phyloP scores from a whole-genome alignment of 35 echinoderm and acorn worm genomes.

The Acanthaster planci region DNA sequence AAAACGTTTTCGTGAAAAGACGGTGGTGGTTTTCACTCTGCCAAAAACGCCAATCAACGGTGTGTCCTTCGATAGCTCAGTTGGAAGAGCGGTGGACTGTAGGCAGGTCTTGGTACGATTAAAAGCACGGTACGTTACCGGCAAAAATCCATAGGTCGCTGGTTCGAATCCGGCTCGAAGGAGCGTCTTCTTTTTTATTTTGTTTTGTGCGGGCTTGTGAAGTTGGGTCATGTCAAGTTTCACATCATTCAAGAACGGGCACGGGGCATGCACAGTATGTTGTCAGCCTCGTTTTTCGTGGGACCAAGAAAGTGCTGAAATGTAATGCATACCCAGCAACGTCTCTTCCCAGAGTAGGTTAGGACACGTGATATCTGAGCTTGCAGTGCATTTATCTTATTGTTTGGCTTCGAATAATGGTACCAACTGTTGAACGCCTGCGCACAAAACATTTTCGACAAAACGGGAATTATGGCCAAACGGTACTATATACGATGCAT shows the following conservation, averaged over 20 bases:
- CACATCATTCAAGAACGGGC: background rate
- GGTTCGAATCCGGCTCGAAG: constrained; percentile 27
- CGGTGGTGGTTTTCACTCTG: no score
- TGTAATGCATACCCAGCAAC: background rate
- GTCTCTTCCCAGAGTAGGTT: background rate
- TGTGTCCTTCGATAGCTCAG: constrained; percentile 16
- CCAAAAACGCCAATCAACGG: no score
- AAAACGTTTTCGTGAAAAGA: no score
- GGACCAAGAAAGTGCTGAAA: background rate
- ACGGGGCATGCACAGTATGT: background rate
- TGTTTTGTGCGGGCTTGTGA: background rate
- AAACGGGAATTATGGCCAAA: no score
- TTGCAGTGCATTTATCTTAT: background rate
- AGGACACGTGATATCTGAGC: background rate
- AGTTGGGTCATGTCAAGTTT: background rate
- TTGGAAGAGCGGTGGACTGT: constrained; percentile 19
- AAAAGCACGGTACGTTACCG: no score
- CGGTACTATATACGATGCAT: no score
- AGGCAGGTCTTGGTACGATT: background rate
- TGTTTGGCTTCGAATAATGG: background rate
- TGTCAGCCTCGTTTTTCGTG: background rate
- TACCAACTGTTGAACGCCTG: background rate
- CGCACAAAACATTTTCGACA: no score
- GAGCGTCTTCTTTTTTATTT: background rate
- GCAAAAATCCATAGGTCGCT: constrained; percentile 2